Evolutionary conservation across 2,888 invertebrate species (phyloP), one percentile per base, ranked within the genome.

Genomic region (Calameuta idolon): DNA sequence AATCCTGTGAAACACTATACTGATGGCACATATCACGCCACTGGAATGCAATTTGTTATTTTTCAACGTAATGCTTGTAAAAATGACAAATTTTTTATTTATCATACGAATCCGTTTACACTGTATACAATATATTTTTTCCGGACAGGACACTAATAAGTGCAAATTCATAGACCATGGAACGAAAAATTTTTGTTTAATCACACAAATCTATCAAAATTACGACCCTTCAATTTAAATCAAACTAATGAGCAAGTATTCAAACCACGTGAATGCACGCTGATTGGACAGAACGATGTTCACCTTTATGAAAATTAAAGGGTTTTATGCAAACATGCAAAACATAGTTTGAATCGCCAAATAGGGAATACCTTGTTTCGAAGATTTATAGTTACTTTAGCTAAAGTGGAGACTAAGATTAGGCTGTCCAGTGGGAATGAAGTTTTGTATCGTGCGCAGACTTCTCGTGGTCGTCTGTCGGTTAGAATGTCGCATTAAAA

Each of bases 241-340:
- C 78, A 83, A 80, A 81, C 76, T 81, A 81, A 83, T 79, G 79
- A 75, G 11, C 77, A 79, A 73, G 76, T 79, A 78, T 84, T 79
- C 77, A 71, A 69, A 76, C 76, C 33, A 79, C 75, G 76, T 82
- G 81, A 84, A 84, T 85, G 78, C 35, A 68, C 40, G 74, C 79
- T 82, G 83, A 87, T 86, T 83, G 82, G 74, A 81, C 40, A 35
- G 23, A 55, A 55, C 35, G 35, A n/a, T 80, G 76, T 80, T 82
- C 77, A 82, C 69, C 34, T 69, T 79, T 82, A 83, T 80, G 78
- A 80, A 55, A 55, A 55, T 55, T 55, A 55, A 55, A 55, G 55
- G 23, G 55, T 55, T 55, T 23, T 23, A 9, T 9, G 23, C 40
- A 55, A 40, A 55, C 23, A 55, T 55, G 23, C 23, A 23, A 55